Base-by-base conservation (phyloP, 1,140 invertebrate species). In the Megalonaias nervosa region DNA sequence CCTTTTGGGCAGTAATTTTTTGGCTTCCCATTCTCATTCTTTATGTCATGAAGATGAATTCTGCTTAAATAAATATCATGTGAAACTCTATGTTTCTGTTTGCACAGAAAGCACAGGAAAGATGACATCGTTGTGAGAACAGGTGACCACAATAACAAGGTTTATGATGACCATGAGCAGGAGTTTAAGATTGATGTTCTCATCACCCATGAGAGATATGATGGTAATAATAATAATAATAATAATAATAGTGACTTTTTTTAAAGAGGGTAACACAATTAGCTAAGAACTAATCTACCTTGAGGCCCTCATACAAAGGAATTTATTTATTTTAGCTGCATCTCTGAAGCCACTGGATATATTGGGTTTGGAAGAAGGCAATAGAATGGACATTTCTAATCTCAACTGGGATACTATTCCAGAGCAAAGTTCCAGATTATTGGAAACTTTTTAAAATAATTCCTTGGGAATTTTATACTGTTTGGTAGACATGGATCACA, bases 81-180 rank as follows among this genome's bases (percentile, higher is more conserved):
- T 38, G 9, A 2, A 38, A 9, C 38, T 9, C 4, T 38, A 6
- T 38, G 38, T 74, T 16, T 67, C 14, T 58, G 55, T 48, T 56
- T 26, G 66, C 71, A 17, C 67, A 82, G 74, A 16, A 65, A 75
- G 61, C 19, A 66, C 31, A 23, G 56, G 23, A 81, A 82, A 60
- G 77, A 73, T 6, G 55, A 67, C 4, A 74, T 87, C 21, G 23
- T 70, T n/a, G 23, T 88, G 11, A 68, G 80, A 9, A 80, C 82
- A 65, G 87, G 87, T 26, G 87, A 87, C 64, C 77, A 84, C 56
- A 78, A 84, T 56, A 79, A 81, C 67, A 86, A 85, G 64, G 65
- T 57, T 1, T 6, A n/a, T 0, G 86, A 88, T 70, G 23, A 68
- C 14, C 65, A 83, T 75, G 87, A 88, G 64, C 84, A 87, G 64